Conservation (phyloP, 2,888 invertebrate genomes). For the Mactromeris polynyma region DNA sequence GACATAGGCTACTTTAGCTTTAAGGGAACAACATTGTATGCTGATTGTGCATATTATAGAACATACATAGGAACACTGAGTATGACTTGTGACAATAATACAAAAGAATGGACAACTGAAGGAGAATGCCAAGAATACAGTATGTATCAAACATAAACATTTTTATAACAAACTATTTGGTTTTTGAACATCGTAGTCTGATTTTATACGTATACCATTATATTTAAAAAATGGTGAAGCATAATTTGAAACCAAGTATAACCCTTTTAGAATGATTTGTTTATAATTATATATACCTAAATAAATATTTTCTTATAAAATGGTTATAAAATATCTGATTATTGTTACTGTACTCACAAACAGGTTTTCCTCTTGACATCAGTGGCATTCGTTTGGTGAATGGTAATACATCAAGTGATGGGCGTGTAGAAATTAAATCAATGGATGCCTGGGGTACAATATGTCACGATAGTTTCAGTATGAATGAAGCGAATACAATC, state of each 20-base stretch:
- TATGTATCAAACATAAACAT: neutral
- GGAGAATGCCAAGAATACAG: conserved; percentile 45
- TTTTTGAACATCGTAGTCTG: too few species aligned
- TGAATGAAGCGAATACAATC: conserved; percentile 25
- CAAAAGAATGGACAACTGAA: conserved; percentile 23
- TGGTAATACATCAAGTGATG: conserved; percentile 16
- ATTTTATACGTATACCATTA: too few species aligned
- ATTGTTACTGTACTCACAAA: neutral
- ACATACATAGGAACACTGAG: conserved; percentile 12
- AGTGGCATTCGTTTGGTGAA: neutral
- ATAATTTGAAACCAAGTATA: too few species aligned
- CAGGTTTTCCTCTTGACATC: conserved; percentile 19
- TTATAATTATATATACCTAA: too few species aligned
- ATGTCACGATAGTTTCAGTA: conserved; percentile 32
- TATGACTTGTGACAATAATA: conserved; percentile 29
- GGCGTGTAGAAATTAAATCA: conserved; percentile 26
- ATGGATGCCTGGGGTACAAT: conserved; percentile 31
- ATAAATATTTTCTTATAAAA: too few species aligned
- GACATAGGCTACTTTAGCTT: conserved; percentile 16
- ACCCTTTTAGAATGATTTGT: too few species aligned
- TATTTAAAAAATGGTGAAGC: too few species aligned
- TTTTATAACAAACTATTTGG: too few species aligned
- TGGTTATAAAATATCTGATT: neutral
- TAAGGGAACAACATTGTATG: neutral
- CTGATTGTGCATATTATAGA: conserved; percentile 14